Evolutionary conservation across 2,797 vertebrate species (phyloP).

Genomic region (Eulemur mongoz): DNA sequence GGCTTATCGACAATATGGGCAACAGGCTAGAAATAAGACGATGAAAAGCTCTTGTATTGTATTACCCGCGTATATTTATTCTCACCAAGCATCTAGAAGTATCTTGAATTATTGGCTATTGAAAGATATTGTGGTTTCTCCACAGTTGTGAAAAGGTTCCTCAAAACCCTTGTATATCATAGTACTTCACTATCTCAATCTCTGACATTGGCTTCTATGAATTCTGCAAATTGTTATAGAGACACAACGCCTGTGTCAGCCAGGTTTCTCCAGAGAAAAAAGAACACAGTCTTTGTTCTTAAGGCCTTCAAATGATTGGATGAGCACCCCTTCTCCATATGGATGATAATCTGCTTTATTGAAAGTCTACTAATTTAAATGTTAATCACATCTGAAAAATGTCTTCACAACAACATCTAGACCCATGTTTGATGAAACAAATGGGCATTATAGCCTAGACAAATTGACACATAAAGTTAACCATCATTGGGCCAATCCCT

Average conservation of each 20-base stretch:
- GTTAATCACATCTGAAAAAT: not conserved
- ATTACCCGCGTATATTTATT: not conserved
- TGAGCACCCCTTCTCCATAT: not conserved
- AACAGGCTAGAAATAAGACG: not conserved
- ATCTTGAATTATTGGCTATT: not conserved
- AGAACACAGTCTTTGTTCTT: not conserved
- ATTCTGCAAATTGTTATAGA: not conserved
- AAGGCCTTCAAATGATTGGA: not conserved
- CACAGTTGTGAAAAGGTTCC: not conserved
- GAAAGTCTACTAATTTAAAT: constrained; percentile 7
- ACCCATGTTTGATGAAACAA: not conserved
- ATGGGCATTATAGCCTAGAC: not conserved
- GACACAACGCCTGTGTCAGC: not conserved
- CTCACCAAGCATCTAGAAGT: not conserved
- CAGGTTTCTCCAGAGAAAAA: not conserved
- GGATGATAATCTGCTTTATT: not conserved
- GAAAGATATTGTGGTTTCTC: not conserved
- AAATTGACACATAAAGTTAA: not conserved
- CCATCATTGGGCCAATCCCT: not conserved
- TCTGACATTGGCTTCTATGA: not conserved
- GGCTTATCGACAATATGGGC: not conserved
- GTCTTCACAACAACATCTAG: not conserved
- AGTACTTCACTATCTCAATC: not conserved
- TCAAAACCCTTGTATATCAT: not conserved
- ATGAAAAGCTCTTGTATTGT: not conserved